These are phyloP conservation scores for Fragum whitleyi DNA, from an alignment of 2,888 invertebrate genomes.

Conservation along the genomic window DNA sequence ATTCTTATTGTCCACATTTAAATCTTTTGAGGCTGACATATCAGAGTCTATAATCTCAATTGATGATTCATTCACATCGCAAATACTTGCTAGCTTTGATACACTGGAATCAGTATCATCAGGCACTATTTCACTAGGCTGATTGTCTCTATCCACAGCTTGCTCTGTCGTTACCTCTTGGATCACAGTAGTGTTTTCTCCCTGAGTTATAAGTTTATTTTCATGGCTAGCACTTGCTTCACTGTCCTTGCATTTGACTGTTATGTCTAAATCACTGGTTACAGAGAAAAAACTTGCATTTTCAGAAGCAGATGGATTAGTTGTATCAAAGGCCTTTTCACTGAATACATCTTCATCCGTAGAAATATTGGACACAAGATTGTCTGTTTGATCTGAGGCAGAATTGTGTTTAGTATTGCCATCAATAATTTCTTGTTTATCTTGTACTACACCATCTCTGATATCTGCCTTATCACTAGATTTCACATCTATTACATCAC, in stretches of 20 bases:
- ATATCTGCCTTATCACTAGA: neutral
- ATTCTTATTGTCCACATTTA: neutral
- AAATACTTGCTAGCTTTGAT: neutral
- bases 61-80: neutral
- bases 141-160: neutral
- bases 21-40: neutral
- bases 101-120: neutral
- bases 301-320: neutral
- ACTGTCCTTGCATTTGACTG: neutral
- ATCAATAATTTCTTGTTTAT: neutral
- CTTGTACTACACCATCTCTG: neutral
- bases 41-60: conserved; percentile 3
- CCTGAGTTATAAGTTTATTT: neutral
- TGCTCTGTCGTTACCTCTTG: neutral
- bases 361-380: neutral
- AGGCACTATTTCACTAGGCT: neutral
- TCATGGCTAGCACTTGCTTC: neutral
- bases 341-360: neutral
- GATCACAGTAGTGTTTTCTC: neutral
- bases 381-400: neutral
- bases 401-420: neutral
- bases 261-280: neutral
- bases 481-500: neutral
- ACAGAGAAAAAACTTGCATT: conserved; percentile 2
- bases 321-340: neutral